phyloP scores from a whole-genome alignment of 2,888 invertebrate species.

The Stenolophus ochropezus region DNA sequence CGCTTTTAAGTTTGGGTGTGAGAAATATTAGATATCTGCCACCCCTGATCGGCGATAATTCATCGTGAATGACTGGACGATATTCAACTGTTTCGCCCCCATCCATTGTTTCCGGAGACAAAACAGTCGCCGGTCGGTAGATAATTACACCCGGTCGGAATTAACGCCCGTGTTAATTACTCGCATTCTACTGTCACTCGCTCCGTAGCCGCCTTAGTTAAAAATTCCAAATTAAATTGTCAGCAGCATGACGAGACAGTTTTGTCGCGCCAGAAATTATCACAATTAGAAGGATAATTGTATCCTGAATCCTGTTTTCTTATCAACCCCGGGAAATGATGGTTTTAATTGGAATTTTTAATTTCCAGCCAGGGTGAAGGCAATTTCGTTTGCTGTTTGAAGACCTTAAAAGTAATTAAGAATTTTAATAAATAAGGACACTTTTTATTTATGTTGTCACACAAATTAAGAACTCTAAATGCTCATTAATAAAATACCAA shows the following conservation, averaged over 20 bases:
- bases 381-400: not conserved
- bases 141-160: constrained; percentile 46
- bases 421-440: no score
- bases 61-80: constrained; percentile 33
- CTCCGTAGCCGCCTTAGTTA: constrained; percentile 46
- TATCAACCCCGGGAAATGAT: not conserved
- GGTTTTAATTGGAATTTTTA: constrained; percentile 36
- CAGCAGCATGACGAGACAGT: constrained; percentile 47
- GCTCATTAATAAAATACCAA: no score
- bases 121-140: constrained; percentile 34
- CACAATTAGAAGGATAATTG: constrained; percentile 44
- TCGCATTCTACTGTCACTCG: constrained; percentile 52
- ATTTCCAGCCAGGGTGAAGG: not conserved
- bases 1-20: not conserved
- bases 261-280: constrained; percentile 30
- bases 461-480: no score
- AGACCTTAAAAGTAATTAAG: not conserved
- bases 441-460: no score
- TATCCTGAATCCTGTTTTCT: constrained; percentile 28
- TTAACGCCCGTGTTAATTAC: constrained; percentile 47
- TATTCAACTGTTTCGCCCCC: constrained; percentile 39
- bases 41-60: constrained; percentile 35
- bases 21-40: not conserved
- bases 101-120: constrained; percentile 52
- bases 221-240: constrained; percentile 57